Base-by-base conservation (phyloP, 2,888 invertebrate species). In the Orthosia gracilis region DNA sequence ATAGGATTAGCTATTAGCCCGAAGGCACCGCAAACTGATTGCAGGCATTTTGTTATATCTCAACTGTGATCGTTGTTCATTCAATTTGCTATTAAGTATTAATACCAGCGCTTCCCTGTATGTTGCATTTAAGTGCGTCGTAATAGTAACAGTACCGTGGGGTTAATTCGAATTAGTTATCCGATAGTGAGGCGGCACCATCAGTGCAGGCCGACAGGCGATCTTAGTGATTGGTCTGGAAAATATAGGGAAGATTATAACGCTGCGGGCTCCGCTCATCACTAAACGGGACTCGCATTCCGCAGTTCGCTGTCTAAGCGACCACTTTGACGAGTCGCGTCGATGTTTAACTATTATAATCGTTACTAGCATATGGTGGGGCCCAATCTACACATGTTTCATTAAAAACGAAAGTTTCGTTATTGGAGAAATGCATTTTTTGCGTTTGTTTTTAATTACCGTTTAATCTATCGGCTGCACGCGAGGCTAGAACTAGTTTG, bases 281-380 rank as follows among this genome's bases (percentile, higher is more conserved):
- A 85, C 86, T 89, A 78, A 94, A 94, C 94, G 93, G 93, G 90
- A 93, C 89, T 87, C 67, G 85, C 92, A 91, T 94, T 92, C 92
- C 92, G 71, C 65, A 73, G 87, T 78, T 78, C 78, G 83, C 78
- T 81, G 85, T 78, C 80, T 86, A 74, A 69, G 66, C 78, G 78
- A 70, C 74, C 71, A 69, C 71, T 79, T 70, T 64, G 58, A 69
- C 59, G 31, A 73, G 50, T 47, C 21, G 26, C 55, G 7, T 31
- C 11, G 58, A 65, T 26, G 18, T 65, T 4, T 12, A 21, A 62
- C 64, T 57, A 64, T 58, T 26, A 66, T 63, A 72, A 72, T 64
- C 57, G 31, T 50, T 73, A 58, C 31, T 18, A 71, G 63, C 45
- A 55, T 21, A 69, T 50, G 58, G 69, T 68, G 57, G 79, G 69